Conservation (phyloP, 2,888 invertebrate genomes). For the Schizotus pectinicornis region DNA sequence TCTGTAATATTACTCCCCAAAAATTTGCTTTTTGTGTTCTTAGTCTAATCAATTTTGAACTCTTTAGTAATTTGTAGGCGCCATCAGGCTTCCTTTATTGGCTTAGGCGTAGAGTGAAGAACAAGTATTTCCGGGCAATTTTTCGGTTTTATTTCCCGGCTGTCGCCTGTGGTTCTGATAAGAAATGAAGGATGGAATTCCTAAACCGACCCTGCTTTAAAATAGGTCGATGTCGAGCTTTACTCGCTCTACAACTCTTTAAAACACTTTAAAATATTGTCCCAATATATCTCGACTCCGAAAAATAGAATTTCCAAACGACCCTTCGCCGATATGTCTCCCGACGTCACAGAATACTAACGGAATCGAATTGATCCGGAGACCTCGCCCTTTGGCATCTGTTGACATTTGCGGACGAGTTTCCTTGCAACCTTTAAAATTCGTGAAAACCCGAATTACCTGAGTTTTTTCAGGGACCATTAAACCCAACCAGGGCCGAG, state of each 20-base stretch:
- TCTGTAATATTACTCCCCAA: too few species aligned
- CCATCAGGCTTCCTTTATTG: constrained; percentile 33
- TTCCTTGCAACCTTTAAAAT: not conserved
- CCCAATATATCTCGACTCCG: constrained; percentile 6
- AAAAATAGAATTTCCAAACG: not conserved
- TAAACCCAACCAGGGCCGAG: not conserved
- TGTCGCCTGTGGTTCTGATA: constrained; percentile 41
- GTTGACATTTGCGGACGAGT: constrained; percentile 1
- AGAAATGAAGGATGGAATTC: constrained; percentile 40
- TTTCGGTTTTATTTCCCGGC: constrained; percentile 43
- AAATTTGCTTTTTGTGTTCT: too few species aligned
- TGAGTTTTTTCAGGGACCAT: not conserved
- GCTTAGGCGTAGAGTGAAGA: constrained; percentile 35
- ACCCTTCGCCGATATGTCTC: not conserved
- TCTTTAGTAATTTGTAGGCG: constrained; percentile 31
- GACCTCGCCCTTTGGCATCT: too few species aligned
- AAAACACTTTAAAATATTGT: constrained; percentile 16
- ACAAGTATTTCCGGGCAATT: constrained; percentile 42
- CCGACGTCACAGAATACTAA: too few species aligned
- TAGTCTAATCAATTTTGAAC: not conserved
- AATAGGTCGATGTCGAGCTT: constrained; percentile 29
- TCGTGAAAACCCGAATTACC: not conserved
- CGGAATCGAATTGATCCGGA: too few species aligned
- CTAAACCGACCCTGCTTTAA: constrained; percentile 36
- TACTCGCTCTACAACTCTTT: constrained; percentile 7